Base-by-base conservation (phyloP, 2,888 invertebrate genomes). In the Ophraella communa region DNA sequence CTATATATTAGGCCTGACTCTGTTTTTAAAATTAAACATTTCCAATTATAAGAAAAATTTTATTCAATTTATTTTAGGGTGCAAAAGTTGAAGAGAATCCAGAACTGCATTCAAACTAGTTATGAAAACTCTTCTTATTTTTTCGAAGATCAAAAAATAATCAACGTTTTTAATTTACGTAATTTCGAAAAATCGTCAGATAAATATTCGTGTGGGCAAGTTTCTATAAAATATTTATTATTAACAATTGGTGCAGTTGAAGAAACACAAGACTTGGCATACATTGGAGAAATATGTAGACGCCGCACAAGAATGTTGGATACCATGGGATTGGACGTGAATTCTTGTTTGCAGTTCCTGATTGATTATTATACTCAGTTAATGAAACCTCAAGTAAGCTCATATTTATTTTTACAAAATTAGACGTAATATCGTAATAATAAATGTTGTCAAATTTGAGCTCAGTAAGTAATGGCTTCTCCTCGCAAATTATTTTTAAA, bases 291-390 rank as follows among this genome's bases (percentile, higher is more conserved):
- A 59, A 66, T 77, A 17, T 81, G 76, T 69, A 72, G 73, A 23
- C 76, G 76, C 51, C 73, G 82, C 30, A 78, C 74, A 53, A 83
- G 83, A 64, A 82, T 84, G 67, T 74, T 85, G 51, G 81, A 85
- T 52, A 83, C 84, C 54, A 88, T 87, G 67, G 91, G 89, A 10
- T 86, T 98, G 35, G 97, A 98, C 82, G 86, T 96, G 27, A 92
- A 93, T 80, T 98, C 97, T 64, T 98, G 97, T 82, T 83, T 97
- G 57, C 95, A 95, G 79, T 91, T 98, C 78, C 85, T 98, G 17
- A 88, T 96, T 80, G 97, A 98, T 81, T 88, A 97, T 30, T 95
- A 94, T 71, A 88, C 92, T 1, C 94, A 95, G 62, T 89, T 91
- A 87, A 81, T 89, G 66, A 83, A 85, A 55, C 83, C 86, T 10